phyloP scores from a whole-genome alignment of 2,113 vertebrate genomes.

The Gobius niger region DNA sequence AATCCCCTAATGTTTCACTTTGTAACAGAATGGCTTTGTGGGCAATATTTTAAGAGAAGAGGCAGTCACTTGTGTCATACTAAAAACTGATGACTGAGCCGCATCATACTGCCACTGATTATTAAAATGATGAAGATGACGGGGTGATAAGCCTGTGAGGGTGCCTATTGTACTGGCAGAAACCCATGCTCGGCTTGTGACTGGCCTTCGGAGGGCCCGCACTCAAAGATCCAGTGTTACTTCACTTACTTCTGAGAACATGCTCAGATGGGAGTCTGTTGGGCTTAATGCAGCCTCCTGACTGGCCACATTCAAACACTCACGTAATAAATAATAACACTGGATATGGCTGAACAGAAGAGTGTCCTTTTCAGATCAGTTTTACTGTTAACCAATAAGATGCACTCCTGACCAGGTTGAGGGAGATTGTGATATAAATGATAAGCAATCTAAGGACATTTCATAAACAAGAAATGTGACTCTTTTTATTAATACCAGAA shows the following conservation, averaged over 20 bases:
- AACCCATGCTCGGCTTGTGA: slow-evolving; percentile 78
- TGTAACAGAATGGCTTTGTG: slow-evolving; percentile 36
- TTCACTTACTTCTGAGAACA: slow-evolving; percentile 63
- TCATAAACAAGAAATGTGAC: background rate
- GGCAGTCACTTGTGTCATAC: slow-evolving; percentile 58
- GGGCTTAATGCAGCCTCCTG: slow-evolving; percentile 56
- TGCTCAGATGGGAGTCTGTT: slow-evolving; percentile 68
- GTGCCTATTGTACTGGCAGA: slow-evolving; percentile 66
- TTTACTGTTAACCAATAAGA: background rate
- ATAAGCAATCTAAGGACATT: background rate
- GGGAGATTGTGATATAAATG: background rate
- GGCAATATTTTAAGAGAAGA: slow-evolving; percentile 18
- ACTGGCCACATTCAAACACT: slow-evolving; percentile 37
- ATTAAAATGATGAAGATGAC: slow-evolving; percentile 62
- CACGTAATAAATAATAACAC: slow-evolving; percentile 18
- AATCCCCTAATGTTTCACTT: slow-evolving; percentile 9
- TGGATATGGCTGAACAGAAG: slow-evolving; percentile 8
- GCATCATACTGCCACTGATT: slow-evolving; percentile 60
- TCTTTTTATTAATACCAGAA: background rate
- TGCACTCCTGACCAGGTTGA: background rate
- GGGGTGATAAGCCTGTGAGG: slow-evolving; percentile 65
- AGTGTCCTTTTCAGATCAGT: slow-evolving; percentile 17
- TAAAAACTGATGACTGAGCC: slow-evolving; percentile 63
- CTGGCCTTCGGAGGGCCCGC: slow-evolving; percentile 64
- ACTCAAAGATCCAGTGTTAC: slow-evolving; percentile 71